phyloP scores from a whole-genome alignment of 2,797 vertebrate genomes.

The Lepidocolaptes lacrymiger region DNA sequence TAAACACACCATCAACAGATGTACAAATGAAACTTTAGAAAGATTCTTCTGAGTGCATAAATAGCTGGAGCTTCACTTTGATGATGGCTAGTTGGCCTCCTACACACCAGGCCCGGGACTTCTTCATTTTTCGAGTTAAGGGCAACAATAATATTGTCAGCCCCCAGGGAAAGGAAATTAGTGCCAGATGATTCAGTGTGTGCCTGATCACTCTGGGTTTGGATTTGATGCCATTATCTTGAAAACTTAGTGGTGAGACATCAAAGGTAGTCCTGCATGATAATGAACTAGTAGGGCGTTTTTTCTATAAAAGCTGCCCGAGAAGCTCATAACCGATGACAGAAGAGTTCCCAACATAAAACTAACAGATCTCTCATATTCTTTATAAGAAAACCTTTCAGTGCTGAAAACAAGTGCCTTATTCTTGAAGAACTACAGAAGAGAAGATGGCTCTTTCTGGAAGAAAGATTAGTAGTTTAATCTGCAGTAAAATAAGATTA shows the following conservation, averaged over 20 bases:
- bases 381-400: neutral
- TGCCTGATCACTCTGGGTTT: neutral
- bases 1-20: constrained; percentile 31
- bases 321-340: neutral
- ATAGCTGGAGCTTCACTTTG: constrained; percentile 10
- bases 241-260: constrained; percentile 5
- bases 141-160: constrained; percentile 1
- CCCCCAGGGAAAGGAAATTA: constrained; percentile 13
- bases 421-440: neutral
- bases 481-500: neutral
- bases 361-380: neutral
- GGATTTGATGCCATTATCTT: neutral
- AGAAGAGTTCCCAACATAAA: neutral
- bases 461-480: neutral
- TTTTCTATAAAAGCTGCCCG: neutral
- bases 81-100: constrained; percentile 17
- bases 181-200: constrained; percentile 17
- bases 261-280: neutral
- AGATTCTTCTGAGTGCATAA: neutral
- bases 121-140: neutral
- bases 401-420: neutral
- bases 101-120: constrained; percentile 4
- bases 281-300: neutral
- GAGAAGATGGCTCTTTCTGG: neutral
- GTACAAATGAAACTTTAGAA: constrained; percentile 21